phyloP scores from a whole-genome alignment of 2,113 vertebrate genomes.

The Apeltes quadracus region DNA sequence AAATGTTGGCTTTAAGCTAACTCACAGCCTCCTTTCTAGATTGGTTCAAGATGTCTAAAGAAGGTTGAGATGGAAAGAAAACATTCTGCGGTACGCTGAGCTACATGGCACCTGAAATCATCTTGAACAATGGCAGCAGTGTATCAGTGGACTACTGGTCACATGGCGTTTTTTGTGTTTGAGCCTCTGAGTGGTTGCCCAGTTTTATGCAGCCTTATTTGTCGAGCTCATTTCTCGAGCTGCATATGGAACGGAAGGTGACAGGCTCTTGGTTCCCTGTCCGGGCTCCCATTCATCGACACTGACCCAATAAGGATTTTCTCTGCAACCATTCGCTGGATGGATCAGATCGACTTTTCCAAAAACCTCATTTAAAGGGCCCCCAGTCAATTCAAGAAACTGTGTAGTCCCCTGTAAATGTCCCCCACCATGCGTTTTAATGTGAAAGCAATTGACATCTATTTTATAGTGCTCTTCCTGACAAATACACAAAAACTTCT shows the following conservation, averaged over 20 bases:
- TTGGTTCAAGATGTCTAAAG: slow-evolving; percentile 79
- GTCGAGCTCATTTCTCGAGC: not conserved
- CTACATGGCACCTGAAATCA: slow-evolving; percentile 82
- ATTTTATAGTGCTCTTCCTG: slow-evolving; percentile 1
- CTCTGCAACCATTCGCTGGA: slow-evolving; percentile 72
- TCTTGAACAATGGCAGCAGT: slow-evolving; percentile 77
- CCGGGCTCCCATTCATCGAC: slow-evolving; percentile 77
- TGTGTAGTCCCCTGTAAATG: slow-evolving; percentile 68
- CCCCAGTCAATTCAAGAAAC: slow-evolving; percentile 76
- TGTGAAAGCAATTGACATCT: slow-evolving; percentile 1
- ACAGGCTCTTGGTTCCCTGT: slow-evolving; percentile 9
- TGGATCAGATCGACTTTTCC: slow-evolving; percentile 79
- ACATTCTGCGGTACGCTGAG: slow-evolving; percentile 81
- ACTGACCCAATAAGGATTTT: slow-evolving; percentile 74
- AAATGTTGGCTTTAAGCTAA: slow-evolving; percentile 59
- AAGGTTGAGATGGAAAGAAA: slow-evolving; percentile 74
- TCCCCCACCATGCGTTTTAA: slow-evolving; percentile 1
- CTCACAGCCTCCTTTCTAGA: slow-evolving; percentile 53
- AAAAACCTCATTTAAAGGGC: slow-evolving; percentile 75
- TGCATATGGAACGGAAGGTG: not conserved
- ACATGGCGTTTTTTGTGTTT: slow-evolving; percentile 79
- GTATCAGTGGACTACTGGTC: slow-evolving; percentile 78
- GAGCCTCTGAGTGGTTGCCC: slow-evolving; percentile 75
- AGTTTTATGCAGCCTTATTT: not conserved
- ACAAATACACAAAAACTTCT: slow-evolving; percentile 1